Conservation (phyloP, 1,140 invertebrate genomes). For the Diabrotica virgifera region DNA sequence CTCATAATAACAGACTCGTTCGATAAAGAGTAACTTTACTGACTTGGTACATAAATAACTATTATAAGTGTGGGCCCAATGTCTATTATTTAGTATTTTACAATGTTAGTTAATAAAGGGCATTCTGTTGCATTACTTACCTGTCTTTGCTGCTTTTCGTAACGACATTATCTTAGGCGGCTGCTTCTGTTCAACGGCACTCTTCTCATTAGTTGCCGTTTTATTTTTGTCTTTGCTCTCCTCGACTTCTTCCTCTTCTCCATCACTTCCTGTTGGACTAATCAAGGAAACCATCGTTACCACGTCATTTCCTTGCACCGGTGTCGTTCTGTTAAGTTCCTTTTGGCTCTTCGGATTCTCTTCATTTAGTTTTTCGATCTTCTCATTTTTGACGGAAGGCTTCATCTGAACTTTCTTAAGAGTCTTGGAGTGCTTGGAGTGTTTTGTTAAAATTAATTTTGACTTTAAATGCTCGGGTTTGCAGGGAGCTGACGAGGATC, state of each 20-base stretch:
- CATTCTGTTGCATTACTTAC: conserved; percentile 25
- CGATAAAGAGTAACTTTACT: too few species aligned
- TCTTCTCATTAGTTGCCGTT: conserved; percentile 39
- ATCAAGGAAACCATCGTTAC: conserved; percentile 58
- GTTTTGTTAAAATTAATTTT: conserved; percentile 41
- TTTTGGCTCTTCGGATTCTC: conserved; percentile 22
- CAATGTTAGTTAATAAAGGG: background rate
- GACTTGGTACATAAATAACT: too few species aligned
- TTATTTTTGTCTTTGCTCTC: conserved; percentile 34
- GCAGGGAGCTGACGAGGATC: conserved; percentile 41
- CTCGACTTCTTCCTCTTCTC: conserved; percentile 43
- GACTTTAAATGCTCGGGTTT: conserved; percentile 35
- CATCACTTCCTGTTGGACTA: conserved; percentile 55
- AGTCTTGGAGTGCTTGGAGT: conserved; percentile 35
- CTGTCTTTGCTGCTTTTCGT: conserved; percentile 51
- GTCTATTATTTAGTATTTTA: too few species aligned
- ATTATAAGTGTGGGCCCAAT: too few species aligned
- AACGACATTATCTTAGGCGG: conserved; percentile 31
- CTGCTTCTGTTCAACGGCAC: conserved; percentile 27
- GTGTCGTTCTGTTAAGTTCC: conserved; percentile 22
- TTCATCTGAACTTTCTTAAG: conserved; percentile 26
- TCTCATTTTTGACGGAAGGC: conserved; percentile 19
- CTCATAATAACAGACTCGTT: too few species aligned
- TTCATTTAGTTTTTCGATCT: conserved; percentile 22
- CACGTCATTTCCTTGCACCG: conserved; percentile 45